Evolutionary conservation across 2,888 invertebrate genomes (phyloP).

Genomic region (Ectropis crepuscularia): DNA sequence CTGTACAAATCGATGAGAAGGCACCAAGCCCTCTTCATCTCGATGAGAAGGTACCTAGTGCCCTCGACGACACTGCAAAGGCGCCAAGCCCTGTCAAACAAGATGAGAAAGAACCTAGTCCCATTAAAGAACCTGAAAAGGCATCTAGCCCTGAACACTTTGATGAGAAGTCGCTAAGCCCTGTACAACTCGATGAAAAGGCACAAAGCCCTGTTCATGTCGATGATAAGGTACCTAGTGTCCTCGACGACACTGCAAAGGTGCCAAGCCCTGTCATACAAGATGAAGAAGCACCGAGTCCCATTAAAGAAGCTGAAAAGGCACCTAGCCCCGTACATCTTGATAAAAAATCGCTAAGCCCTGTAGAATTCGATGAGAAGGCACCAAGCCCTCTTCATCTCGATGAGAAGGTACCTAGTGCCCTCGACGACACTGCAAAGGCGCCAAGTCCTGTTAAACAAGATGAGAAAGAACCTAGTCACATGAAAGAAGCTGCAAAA

Average conservation of each 20-base stretch:
- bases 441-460: too few relatives aligned
- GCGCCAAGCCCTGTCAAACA: not conserved
- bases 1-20: conserved; percentile 12
- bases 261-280: conserved; percentile 8
- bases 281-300: conserved; percentile 28
- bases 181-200: conserved; percentile 12
- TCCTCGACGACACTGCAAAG: conserved; percentile 11
- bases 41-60: not conserved
- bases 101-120: conserved; percentile 11
- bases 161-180: conserved; percentile 29
- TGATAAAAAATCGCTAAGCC: conserved; percentile 15
- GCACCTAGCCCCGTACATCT: not conserved
- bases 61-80: conserved; percentile 14
- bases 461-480: conserved; percentile 8
- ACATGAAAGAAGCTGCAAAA: too few relatives aligned
- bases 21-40: conserved; percentile 15
- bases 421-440: too few relatives aligned
- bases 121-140: not conserved
- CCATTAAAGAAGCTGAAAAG: not conserved
- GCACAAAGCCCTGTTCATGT: not conserved
- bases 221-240: conserved; percentile 7
- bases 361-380: conserved; percentile 21
- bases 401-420: conserved; percentile 27
- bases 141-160: conserved; percentile 13
- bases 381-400: conserved; percentile 10